Evolutionary conservation across 1,140 invertebrate genomes (phyloP), one percentile per base, ranked within the genome.

Genomic region (Apocrypta bakeri): DNA sequence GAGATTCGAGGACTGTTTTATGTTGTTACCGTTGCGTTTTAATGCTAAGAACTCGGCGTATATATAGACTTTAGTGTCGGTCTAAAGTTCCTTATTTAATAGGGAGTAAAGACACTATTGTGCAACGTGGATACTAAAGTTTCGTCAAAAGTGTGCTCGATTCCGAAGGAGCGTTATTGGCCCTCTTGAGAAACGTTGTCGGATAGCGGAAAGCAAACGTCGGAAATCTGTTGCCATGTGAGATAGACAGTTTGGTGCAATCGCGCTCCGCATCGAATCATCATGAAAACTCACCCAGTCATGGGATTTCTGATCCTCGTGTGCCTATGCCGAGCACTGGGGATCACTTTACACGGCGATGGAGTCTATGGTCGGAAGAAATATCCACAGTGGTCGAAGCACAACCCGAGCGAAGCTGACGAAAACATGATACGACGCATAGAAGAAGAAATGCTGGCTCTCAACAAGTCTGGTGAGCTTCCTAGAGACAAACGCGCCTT

Each of bases 401-500:
- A 79, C 27, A 66, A 72, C n/a, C 0, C 17, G 2, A 3, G 21
- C 9, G 76, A 66, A 0, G 24, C 29, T 24, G 4, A 12, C 17
- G 21, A 14, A 14, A 24, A 29, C 7, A 72, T 40, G 40, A 33
- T 69, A 1, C 61, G 33, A 72, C 72, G 76, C n/a, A 21, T 82
- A 21, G 84, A 84, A 11, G 71, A 82, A 42, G 83, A 84, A 2
- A 87, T 84, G 27, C 71, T 84, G 17, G 24, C 72, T 11, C 61
- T 85, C 1, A 83, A 85, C 72, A 79, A 82, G 78, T 79, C 83
- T 0, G 33, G 81, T 12, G 83, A 87, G 17, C 9, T 72, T 3
- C 61, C 84, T 8, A 84, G 88, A 0, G 91, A 92, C 25, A 92
- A 92, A 82, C 84, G 91, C 75, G 90, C 90, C 1, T 66, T 92